Conservation (phyloP, 1,140 invertebrate species). For the Drosophila guanche region DNA sequence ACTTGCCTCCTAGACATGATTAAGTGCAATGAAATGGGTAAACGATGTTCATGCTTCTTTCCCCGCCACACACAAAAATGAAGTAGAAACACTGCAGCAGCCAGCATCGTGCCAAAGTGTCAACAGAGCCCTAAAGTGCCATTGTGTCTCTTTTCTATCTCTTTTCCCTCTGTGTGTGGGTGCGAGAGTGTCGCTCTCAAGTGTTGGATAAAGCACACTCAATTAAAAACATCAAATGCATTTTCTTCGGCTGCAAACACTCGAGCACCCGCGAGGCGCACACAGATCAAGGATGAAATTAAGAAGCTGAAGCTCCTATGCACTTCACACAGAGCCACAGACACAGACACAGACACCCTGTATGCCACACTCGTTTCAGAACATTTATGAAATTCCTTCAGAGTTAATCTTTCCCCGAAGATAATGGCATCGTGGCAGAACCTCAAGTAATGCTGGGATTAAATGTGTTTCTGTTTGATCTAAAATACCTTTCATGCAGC, state of each 20-base stretch:
- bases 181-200: slow-evolving; percentile 49
- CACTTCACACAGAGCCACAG: too few relatives aligned
- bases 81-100: slow-evolving; percentile 19
- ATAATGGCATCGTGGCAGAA: too few relatives aligned
- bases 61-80: slow-evolving; percentile 1
- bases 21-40: slow-evolving; percentile 79
- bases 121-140: slow-evolving; percentile 70
- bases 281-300: slow-evolving; percentile 63
- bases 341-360: too few relatives aligned
- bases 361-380: too few relatives aligned
- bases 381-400: too few relatives aligned
- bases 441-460: too few relatives aligned
- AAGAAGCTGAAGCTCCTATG: slow-evolving; percentile 8
- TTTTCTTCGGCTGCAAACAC: slow-evolving; percentile 58
- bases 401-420: too few relatives aligned
- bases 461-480: too few relatives aligned
- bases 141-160: slow-evolving; percentile 38
- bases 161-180: slow-evolving; percentile 22
- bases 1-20: slow-evolving; percentile 61
- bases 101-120: slow-evolving; percentile 59
- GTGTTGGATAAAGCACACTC: slow-evolving; percentile 71
- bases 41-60: slow-evolving; percentile 48
- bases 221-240: slow-evolving; percentile 78
- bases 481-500: too few relatives aligned
- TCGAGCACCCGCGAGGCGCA: slow-evolving; percentile 42